These are phyloP conservation scores for Scomber scombrus DNA, from an alignment of 2,113 vertebrate species.

Conservation along the genomic window DNA sequence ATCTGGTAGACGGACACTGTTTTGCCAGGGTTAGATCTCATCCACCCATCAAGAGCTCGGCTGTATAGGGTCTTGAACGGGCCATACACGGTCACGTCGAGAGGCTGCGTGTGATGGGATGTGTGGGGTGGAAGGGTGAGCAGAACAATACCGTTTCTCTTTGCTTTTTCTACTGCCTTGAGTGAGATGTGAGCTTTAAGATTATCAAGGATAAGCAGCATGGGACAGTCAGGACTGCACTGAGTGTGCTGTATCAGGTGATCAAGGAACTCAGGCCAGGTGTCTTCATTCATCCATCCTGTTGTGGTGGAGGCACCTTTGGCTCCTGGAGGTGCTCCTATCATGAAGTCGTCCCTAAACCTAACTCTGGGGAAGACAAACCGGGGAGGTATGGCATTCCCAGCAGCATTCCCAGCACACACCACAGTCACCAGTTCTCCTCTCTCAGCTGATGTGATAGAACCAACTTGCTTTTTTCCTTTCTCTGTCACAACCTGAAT, in stretches of 20 bases:
- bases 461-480: not conserved
- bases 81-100: slow-evolving; percentile 38
- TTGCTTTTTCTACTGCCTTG: slow-evolving; percentile 20
- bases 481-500: too few species aligned
- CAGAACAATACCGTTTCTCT: slow-evolving; percentile 52
- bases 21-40: slow-evolving; percentile 29
- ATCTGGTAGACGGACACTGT: not conserved
- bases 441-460: slow-evolving; percentile 4
- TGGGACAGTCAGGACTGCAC: slow-evolving; percentile 26
- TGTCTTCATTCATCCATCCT: slow-evolving; percentile 57
- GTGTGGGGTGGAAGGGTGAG: slow-evolving; percentile 50
- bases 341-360: slow-evolving; percentile 42
- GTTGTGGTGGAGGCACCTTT: slow-evolving; percentile 35
- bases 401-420: slow-evolving; percentile 53
- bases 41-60: slow-evolving; percentile 40
- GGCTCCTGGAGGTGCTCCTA: slow-evolving; percentile 43
- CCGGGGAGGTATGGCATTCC: slow-evolving; percentile 50
- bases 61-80: slow-evolving; percentile 38
- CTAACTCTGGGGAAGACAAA: slow-evolving; percentile 43
- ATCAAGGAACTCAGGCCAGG: slow-evolving; percentile 44
- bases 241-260: slow-evolving; percentile 46
- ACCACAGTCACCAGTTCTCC: slow-evolving; percentile 31
- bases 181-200: slow-evolving; percentile 34
- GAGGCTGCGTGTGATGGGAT: slow-evolving; percentile 53
- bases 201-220: slow-evolving; percentile 58